These are phyloP conservation scores for Nemapogon koenigi DNA, from an alignment of 2,888 invertebrate genomes.

Conservation along the genomic window DNA sequence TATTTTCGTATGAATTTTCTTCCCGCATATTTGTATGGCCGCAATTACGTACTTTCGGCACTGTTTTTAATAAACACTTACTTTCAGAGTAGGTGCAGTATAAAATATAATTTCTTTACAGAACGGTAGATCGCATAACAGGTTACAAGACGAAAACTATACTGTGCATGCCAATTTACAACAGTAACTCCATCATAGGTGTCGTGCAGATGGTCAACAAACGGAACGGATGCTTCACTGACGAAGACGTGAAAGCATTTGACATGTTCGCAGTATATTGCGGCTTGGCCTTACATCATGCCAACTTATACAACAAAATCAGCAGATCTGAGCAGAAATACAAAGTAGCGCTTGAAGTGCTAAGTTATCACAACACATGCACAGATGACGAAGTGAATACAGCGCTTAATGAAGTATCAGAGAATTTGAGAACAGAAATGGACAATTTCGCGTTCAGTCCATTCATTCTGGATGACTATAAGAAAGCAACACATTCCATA, in stretches of 20 bases:
- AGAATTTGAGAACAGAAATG: slow-evolving; percentile 20
- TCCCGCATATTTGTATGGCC: no score
- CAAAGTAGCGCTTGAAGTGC: slow-evolving; percentile 79
- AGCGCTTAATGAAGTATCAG: slow-evolving; percentile 23
- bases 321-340: slow-evolving; percentile 84
- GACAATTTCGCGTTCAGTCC: slow-evolving; percentile 76
- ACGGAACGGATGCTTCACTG: slow-evolving; percentile 61
- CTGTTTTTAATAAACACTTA: no score
- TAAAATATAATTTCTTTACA: slow-evolving; percentile 20
- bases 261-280: slow-evolving; percentile 86
- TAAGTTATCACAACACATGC: slow-evolving; percentile 84
- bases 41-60: no score
- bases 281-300: slow-evolving; percentile 84
- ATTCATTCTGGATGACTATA: slow-evolving; percentile 70
- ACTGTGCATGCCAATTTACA: slow-evolving; percentile 88
- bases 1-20: no score
- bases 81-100: no score
- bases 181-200: slow-evolving; percentile 78
- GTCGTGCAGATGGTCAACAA: slow-evolving; percentile 89
- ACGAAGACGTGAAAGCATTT: slow-evolving; percentile 81
- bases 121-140: slow-evolving; percentile 71
- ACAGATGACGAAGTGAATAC: slow-evolving; percentile 71
- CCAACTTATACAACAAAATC: slow-evolving; percentile 84
- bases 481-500: slow-evolving; percentile 76
- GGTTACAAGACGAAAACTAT: slow-evolving; percentile 77